Conservation (phyloP, 2,888 invertebrate genomes). For the Melieria picta region DNA sequence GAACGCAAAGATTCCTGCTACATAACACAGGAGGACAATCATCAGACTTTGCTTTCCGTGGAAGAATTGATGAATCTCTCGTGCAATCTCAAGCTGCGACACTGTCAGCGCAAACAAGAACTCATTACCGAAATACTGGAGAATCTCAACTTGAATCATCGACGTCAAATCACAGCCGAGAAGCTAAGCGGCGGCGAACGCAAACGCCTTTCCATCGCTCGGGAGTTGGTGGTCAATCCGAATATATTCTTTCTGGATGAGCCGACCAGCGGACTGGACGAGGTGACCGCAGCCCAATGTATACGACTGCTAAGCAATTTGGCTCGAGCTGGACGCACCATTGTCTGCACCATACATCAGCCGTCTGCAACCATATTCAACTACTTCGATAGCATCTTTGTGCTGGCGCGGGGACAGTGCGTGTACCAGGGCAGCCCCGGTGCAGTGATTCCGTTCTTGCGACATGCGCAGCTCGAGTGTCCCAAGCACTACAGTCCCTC, state of each 20-base stretch:
- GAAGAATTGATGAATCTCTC: conserved; percentile 82
- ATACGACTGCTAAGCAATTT: conserved; percentile 70
- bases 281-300: conserved; percentile 73
- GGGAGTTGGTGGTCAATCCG: conserved; percentile 86
- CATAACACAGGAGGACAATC: conserved; percentile 82
- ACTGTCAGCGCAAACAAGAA: conserved; percentile 51
- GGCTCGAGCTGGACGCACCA: conserved; percentile 73
- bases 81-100: conserved; percentile 76
- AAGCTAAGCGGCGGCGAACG: conserved; percentile 82
- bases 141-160: conserved; percentile 62
- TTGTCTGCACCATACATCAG: conserved; percentile 78
- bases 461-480: conserved; percentile 70
- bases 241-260: conserved; percentile 86
- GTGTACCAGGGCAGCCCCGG: conserved; percentile 74
- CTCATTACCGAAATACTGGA: conserved; percentile 61
- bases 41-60: conserved; percentile 79
- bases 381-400: conserved; percentile 74
- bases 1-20: conserved; percentile 82
- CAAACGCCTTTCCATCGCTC: conserved; percentile 81
- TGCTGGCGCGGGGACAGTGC: conserved; percentile 73
- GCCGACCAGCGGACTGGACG: conserved; percentile 79
- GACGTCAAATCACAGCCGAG: conserved; percentile 64
- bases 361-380: conserved; percentile 75
- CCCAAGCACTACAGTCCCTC: conserved; percentile 76
- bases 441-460: conserved; percentile 72